Base-by-base conservation (phyloP, 2,113 vertebrate genomes). In the Pampusana beccarii region DNA sequence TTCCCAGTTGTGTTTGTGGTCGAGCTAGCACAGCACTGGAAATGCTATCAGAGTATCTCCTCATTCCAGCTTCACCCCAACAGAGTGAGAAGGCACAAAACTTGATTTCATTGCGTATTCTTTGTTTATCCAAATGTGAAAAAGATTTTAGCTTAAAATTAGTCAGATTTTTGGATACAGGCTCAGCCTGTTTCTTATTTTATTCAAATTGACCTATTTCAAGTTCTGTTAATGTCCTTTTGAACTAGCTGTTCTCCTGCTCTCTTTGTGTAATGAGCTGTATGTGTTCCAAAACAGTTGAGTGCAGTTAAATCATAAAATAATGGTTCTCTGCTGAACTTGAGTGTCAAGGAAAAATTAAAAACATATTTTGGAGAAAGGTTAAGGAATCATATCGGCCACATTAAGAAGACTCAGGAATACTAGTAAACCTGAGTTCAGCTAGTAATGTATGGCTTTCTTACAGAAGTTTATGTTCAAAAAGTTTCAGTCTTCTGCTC, bases 281-380 rank as follows among this genome's bases (percentile, higher is more conserved):
- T 90, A 44, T 2, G 1, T 42, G 15, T 83, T 90, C 70, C 90
- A 93, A 88, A 94, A 62, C 67, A 80, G 70, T 70, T 29, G 8
- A 80, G 62, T 69, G 57, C 33, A 78, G 69, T 70, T 95, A 95
- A 86, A 93, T 82, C 23, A 25, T 78, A 74, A 95, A 97, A 93
- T 29, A 57, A 61, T 46, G 38, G 44, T 83, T 72, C n/a, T 94
- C 58, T 86, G n/a, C 71, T 95, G 66, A 92, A 82, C 53, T 75
- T 78, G 77, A 40, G 36, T 54, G 46, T 91, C 80, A 93, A 90
- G 51, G 36, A 69, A 96, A 88, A 88, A 85, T 80, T 80, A 64
- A 94, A 95, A 93, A 72, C 19, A 33, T 96, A 84, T 88, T 91
- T 82, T 42, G 42, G 62, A 94, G 73, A 73, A 60, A 91, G 50